Base-by-base conservation (phyloP, 2,888 invertebrate species). In the Limenitis camilla region DNA sequence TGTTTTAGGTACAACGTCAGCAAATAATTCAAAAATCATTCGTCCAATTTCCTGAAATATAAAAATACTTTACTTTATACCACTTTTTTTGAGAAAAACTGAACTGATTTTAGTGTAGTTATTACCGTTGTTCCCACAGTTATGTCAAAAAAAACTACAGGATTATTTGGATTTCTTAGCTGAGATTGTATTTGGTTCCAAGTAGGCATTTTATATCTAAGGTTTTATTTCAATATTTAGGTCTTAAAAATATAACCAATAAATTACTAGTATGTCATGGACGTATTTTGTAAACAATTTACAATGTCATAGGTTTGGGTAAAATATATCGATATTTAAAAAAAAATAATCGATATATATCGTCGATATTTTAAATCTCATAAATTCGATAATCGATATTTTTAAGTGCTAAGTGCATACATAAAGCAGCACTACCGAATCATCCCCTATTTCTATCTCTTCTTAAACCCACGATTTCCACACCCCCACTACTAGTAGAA, bases 111-210 rank as follows among this genome's bases (percentile, higher is more conserved):
- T 29, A 35, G n/a, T 40, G 2, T 8, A 40, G n/a, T 54, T 66
- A 72, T 72, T 88, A 96, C 96, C 69, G 96, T 97, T 44, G 95
- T 95, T 61, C 99, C 99, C 19, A 99, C 98, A 9, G 95, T 94
- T 38, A 99, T 92, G 84, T 99, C 99, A 71, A 99, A 96, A 82
- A 99, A 99, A 7, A 99, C 99, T 8, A 99, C 96, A 0, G 99
- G 99, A 80, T 99, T 99, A 68, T 96, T 96, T 28, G 97, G 94
- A 78, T 97, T 93, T 61, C 95, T 89, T 45, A 97, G 81, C 73
- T 97, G 96, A 27, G 94, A 90, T 73, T 96, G 96, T 72, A 97
- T 96, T 89, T 97, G 97, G 85, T 94, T 95, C 97, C 97, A 97
- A 59, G 95, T 95, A 9, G 96, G 96, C 96, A 97, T 97, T 76